A percentile compares a stretch with the other conserved stretches of the same genome.
Conservation (phyloP, 2,888 invertebrate species). For the Drosophila ochracea region DNA sequence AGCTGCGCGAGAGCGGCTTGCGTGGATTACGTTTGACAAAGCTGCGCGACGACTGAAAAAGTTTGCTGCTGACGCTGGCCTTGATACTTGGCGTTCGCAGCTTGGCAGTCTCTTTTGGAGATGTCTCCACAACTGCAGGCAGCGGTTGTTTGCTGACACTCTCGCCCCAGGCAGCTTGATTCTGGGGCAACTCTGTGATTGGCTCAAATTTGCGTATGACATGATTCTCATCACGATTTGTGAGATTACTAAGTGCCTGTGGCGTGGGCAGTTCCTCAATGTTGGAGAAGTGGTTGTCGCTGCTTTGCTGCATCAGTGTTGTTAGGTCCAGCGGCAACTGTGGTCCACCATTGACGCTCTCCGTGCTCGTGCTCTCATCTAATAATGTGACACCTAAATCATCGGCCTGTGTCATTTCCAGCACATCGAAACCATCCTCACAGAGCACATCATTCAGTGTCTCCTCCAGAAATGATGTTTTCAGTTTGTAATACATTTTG, state of each 20-base stretch:
- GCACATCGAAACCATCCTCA: constrained; percentile 83
- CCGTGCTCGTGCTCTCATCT: constrained; percentile 36
- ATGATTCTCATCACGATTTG: constrained; percentile 69
- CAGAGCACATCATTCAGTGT: constrained; percentile 87
- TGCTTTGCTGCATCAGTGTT: constrained; percentile 52
- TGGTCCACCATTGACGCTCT: constrained; percentile 65
- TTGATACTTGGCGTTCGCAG: constrained; percentile 42
- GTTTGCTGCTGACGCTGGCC: constrained; percentile 87
- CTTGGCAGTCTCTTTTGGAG: constrained; percentile 15
- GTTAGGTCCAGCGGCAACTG: constrained; percentile 76
- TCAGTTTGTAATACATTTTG: constrained; percentile 92
- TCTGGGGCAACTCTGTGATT: constrained; percentile 65
- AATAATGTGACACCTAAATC: constrained; percentile 61
- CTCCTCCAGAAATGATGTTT: constrained; percentile 90
- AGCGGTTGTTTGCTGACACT: constrained; percentile 78
- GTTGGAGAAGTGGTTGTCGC: constrained; percentile 60
- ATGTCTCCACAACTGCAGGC: constrained; percentile 31
- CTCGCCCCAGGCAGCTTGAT: constrained; percentile 86
- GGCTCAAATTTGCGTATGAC: constrained; percentile 81
- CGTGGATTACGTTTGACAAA: constrained; percentile 92
- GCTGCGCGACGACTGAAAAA: constrained; percentile 87
- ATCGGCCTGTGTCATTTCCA: constrained; percentile 80
- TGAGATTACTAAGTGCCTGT: constrained; percentile 52
- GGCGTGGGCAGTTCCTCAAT: constrained; percentile 61
- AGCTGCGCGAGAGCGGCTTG: constrained; percentile 87